Base-by-base conservation (phyloP, 2,113 vertebrate genomes). In the Bos indicus region DNA sequence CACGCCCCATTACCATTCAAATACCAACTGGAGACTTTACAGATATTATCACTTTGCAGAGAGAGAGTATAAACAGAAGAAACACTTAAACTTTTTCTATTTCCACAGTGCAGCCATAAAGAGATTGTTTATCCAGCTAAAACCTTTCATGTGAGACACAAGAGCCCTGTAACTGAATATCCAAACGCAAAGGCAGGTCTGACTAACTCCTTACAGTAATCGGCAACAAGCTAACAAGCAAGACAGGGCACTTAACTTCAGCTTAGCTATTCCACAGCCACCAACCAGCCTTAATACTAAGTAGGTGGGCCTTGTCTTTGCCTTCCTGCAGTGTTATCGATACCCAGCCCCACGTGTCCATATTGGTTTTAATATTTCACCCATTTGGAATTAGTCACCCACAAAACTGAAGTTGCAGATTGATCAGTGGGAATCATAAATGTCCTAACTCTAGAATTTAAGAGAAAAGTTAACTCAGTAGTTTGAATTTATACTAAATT, bases 51-150 rank as follows among this genome's bases (percentile, higher is more conserved):
- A 71, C 59, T 96, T 91, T 92, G 56, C 57, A 57, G 10, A 46
- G 64, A 85, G 23, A 84, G 13, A 94, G 21, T 67, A 91, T 83
- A 97, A 97, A 93, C 51, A 86, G 62, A 93, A 95, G 87, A 88
- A 62, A 96, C 82, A 83, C 57, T 96, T 87, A 77, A 91, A 96
- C 90, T 83, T 96, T 91, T 90, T 84, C 88, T 87, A 83, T 97
- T 94, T 96, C 48, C 36, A 48, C 56, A 84, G 2, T 89, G n/a
- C 30, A 93, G 43, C 46, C 67, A 56, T 95, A 97, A 97, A 95
- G 23, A 92, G 82, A 95, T 64, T 89, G 67, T 97, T 97, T 96
- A 97, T 59, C 60, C 94, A 97, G 77, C 78, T 94, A 71, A 94
- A 96, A 46, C 92, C 62, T 77, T 85, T 46, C 85, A 92, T 80